Conservation (phyloP, 2,888 invertebrate genomes). For the Trissonchulus latispiculum region DNA sequence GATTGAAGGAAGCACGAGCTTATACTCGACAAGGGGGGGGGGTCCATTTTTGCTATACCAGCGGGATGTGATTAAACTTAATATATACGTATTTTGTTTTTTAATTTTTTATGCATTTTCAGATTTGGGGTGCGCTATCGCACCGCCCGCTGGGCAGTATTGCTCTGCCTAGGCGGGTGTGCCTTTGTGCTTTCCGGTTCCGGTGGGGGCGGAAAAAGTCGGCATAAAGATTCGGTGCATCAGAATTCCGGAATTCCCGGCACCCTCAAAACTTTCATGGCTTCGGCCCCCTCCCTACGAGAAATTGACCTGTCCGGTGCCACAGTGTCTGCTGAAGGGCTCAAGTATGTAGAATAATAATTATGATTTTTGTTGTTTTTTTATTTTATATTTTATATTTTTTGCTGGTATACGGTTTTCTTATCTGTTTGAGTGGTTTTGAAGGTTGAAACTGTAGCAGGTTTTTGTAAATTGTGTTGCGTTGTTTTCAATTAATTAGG, state of each 20-base stretch:
- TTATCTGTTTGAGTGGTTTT: too few relatives aligned
- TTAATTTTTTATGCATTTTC: conserved; percentile 53
- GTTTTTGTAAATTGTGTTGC: too few relatives aligned
- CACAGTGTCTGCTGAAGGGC: conserved; percentile 79
- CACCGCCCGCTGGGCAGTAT: conserved; percentile 72
- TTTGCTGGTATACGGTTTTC: too few relatives aligned
- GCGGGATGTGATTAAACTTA: neutral
- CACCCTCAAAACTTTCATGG: conserved; percentile 58
- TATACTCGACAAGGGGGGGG: too few relatives aligned
- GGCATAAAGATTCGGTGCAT: conserved; percentile 26
- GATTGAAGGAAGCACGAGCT: too few relatives aligned
- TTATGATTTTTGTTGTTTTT: too few relatives aligned
- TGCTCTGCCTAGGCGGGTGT: conserved; percentile 38
- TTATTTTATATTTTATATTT: too few relatives aligned
- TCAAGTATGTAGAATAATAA: conserved; percentile 60
- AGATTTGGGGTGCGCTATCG: conserved; percentile 82
- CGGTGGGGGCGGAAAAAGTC: neutral
- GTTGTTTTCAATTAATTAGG: too few relatives aligned
- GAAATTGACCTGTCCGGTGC: conserved; percentile 76
- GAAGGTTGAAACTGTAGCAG: too few relatives aligned
- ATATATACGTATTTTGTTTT: too few relatives aligned
- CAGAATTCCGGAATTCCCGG: neutral
- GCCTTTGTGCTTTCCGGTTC: conserved; percentile 25
- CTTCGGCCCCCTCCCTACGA: conserved; percentile 72
- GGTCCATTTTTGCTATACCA: neutral